Conservation (phyloP, 2,113 vertebrate species). For the Tichodroma muraria region DNA sequence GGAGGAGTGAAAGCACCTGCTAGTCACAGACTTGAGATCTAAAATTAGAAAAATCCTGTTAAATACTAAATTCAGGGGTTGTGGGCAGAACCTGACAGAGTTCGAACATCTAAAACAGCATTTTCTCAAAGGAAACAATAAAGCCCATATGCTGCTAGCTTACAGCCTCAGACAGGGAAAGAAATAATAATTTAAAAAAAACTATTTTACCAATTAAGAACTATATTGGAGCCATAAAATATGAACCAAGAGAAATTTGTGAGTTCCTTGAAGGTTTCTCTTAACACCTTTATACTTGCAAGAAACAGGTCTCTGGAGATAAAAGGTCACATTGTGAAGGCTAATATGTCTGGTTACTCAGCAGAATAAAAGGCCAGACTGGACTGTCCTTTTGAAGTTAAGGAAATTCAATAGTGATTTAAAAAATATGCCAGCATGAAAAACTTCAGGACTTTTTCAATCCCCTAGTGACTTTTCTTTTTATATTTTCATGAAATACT, state of each 20-base stretch:
- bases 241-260: conserved; percentile 29
- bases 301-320: conserved; percentile 27
- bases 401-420: conserved; percentile 31
- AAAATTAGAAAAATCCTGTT: conserved; percentile 9
- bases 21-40: neutral
- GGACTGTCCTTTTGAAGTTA: conserved; percentile 18
- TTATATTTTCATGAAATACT: neutral
- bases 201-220: conserved; percentile 5
- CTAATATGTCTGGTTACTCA: conserved; percentile 57
- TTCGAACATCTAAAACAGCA: neutral
- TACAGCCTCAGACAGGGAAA: neutral
- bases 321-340: conserved; percentile 57
- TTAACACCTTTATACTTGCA: neutral
- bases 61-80: neutral
- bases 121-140: neutral
- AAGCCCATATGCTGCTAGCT: neutral
- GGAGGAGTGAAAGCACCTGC: neutral
- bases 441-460: neutral
- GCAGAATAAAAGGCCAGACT: conserved; percentile 53
- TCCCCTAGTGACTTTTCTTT: neutral
- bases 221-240: neutral
- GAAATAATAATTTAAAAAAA: neutral
- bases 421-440: conserved; percentile 4
- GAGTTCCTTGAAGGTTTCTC: conserved; percentile 10
- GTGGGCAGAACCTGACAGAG: neutral